Evolutionary conservation across 2,797 vertebrate genomes (phyloP), one percentile per base, ranked within the genome.

Genomic region (Micromesistius poutassou): DNA sequence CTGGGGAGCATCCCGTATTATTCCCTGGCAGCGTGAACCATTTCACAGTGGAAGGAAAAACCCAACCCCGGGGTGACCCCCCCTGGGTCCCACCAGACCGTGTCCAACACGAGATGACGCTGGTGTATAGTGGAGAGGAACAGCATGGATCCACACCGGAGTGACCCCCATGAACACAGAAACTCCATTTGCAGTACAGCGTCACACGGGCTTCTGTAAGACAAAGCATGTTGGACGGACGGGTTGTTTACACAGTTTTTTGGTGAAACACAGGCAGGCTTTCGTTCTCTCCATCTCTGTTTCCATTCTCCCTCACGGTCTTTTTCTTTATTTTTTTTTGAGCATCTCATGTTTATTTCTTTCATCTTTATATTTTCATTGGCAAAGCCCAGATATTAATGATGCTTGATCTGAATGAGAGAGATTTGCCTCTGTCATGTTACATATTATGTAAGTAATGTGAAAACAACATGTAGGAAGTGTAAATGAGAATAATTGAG

Each of bases 21-120:
- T 78, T 81, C 86, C 79, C 79, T 77, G 77, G 50, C 70, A 84
- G 80, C 85, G 80, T 90, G 88, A 87, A 91, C 90, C 90, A 92
- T 81, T 62, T 62, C 55, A n/a, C 55, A 62, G 55, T 80, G 83
- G 78, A 16, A 77, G 85, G 78, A 62, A 76, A 72, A 79, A 79
- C 77, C 80, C 86, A 89, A 84, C 82, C 84, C 80, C 79, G 75
- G 72, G 79, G 70, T 9, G 85, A 89, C 10, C 62, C 3, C 10
- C 62, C 3, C 89, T 75, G 75, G 78, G 79, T 89, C 89, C 89
- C 89, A 79, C 68, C 76, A 87, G 88, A 87, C 35, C 73, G 33
- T 33, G 78, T 75, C 82, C 77, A 81, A 75, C 76, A 50, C 71
- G 83, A 81, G 80, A 82, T 78, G 68, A 70, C 74, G 83, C 5